Evolutionary conservation across 1,140 invertebrate species (phyloP), one percentile per base, ranked within the genome.

Genomic region (Spodoptera litura): DNA sequence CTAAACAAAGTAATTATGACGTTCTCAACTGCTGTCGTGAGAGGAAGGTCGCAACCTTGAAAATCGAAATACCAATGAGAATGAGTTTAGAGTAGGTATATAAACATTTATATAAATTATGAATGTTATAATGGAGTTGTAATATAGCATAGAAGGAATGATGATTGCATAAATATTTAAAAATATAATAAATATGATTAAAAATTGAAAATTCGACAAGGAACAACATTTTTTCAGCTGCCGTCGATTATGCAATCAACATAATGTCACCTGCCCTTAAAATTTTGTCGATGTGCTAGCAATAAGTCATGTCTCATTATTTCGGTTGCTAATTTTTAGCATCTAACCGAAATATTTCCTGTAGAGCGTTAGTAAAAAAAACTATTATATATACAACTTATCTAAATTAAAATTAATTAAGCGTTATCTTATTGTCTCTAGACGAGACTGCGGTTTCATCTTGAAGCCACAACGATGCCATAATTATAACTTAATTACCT

Each of bases 161-260:
- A 74, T 77, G 76, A 83, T 83, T 80, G 82, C 82, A 83, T 83
- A 83, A 78, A 85, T 85, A 85, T 80, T 70, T 73, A 81, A 76
- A 81, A 76, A 81, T 78, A 71, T 25, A 52, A 73, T 78, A 78
- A 64, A 76, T 78, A 52, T 44, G 56, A 76, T 58, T 71, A 74
- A 77, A 80, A 75, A 79, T 44, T 68, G 6, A 51, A 49, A 49
- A 31, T 77, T 5, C 13, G 20, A 61, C 51, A 62, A 53, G 58
- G 58, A 74, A 70, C 55, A 68, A 12, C 15, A 78, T 70, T 73
- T 78, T 72, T 58, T 70, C 13, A 75, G 75, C 64, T 76, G 76
- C 71, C 52, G 35, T 68, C 15, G 68, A 25, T 77, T 77, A 77
- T 77, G 74, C 74, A 77, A 77, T 77, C 74, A 68, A 61, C 72